These are phyloP conservation scores for Megalurothrips usitatus DNA, from an alignment of 2,888 invertebrate species.

Conservation along the genomic window DNA sequence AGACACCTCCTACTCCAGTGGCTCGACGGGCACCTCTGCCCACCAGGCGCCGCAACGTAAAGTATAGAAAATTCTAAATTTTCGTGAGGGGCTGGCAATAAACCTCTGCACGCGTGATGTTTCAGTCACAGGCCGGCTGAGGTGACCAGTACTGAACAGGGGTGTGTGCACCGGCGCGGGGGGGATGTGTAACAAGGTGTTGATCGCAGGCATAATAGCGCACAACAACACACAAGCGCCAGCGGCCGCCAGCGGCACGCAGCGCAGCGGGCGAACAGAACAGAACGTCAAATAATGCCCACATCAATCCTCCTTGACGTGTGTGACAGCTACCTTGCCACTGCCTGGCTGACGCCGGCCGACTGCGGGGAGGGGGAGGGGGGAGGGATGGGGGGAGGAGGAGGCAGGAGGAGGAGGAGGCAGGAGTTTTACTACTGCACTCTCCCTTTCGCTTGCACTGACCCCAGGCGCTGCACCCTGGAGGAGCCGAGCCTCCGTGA, in stretches of 20 bases:
- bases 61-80: too few species aligned
- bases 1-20: too few species aligned
- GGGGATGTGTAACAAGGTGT: conserved; percentile 9
- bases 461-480: not conserved
- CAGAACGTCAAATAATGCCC: not conserved
- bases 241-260: not conserved
- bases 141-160: too few species aligned
- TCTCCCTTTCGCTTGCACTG: not conserved
- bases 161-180: too few species aligned
- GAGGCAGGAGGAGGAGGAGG: not conserved
- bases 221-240: not conserved
- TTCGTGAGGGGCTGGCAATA: too few species aligned
- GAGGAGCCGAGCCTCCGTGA: not conserved
- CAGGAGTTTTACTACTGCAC: not conserved
- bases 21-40: too few species aligned
- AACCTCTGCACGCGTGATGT: too few species aligned
- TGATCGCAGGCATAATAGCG: not conserved
- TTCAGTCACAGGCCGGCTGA: too few species aligned
- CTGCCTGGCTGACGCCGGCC: not conserved
- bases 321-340: not conserved
- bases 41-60: not conserved
- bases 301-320: not conserved
- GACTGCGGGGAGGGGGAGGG: not conserved
- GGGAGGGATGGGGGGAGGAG: too few species aligned
- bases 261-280: not conserved